phyloP scores from a whole-genome alignment of 2,113 vertebrate species.

The Notarius lentiginosus region DNA sequence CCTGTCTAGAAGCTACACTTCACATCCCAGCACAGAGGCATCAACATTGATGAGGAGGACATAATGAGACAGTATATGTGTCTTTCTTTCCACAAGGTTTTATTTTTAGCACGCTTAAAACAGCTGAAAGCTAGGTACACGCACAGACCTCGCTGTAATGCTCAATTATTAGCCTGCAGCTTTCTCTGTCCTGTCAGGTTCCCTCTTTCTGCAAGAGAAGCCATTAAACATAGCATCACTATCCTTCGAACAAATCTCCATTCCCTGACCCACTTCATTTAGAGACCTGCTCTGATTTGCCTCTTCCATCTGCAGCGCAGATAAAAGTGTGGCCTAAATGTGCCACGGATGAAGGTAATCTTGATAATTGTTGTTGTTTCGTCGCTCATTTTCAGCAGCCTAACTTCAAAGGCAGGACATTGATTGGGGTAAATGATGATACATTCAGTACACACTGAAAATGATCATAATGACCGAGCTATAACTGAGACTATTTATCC shows the following conservation, averaged over 20 bases:
- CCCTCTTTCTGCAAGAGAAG: constrained; percentile 13
- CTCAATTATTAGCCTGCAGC: constrained; percentile 33
- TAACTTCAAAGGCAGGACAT: constrained; percentile 35
- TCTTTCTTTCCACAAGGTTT: constrained; percentile 28
- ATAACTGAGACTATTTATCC: constrained; percentile 38
- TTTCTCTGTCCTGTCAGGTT: constrained; percentile 33
- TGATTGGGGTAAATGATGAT: constrained; percentile 39
- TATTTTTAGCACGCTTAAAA: constrained; percentile 42
- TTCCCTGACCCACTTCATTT: constrained; percentile 27
- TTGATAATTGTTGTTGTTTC: constrained; percentile 48
- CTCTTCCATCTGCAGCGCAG: constrained; percentile 15
- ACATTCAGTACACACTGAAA: constrained; percentile 7
- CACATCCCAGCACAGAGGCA: constrained; percentile 33
- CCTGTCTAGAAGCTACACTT: constrained; percentile 43
- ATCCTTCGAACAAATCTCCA: constrained; percentile 33
- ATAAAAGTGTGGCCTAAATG: constrained; percentile 40
- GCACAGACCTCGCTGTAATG: constrained; percentile 23
- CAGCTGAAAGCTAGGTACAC: constrained; percentile 7
- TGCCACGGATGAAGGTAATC: constrained; percentile 41
- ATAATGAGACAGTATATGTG: constrained; percentile 39
- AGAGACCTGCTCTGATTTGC: constrained; percentile 30
- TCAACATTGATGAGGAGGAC: constrained; percentile 36
- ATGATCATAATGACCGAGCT: constrained; percentile 34
- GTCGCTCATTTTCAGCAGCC: constrained; percentile 34
- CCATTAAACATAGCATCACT: constrained; percentile 32